Conservation (phyloP, 1,140 invertebrate species). For the Drosophila parvula region DNA sequence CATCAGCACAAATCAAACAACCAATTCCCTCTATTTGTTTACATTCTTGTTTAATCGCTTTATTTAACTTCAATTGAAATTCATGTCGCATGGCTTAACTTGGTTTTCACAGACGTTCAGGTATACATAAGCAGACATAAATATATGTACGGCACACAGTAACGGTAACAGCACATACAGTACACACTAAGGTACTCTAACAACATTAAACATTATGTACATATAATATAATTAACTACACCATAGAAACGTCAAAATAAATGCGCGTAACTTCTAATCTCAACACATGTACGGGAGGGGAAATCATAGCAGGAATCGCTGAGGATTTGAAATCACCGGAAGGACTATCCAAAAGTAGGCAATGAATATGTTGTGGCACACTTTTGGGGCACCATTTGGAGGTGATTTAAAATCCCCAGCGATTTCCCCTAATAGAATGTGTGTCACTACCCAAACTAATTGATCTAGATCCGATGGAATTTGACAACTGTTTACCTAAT, state of each 20-base stretch:
- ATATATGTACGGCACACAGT: constrained; percentile 57
- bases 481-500: constrained; percentile 29
- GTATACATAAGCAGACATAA: constrained; percentile 56
- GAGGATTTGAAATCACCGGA: neutral
- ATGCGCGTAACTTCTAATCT: constrained; percentile 66
- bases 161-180: constrained; percentile 27
- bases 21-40: no score
- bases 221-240: constrained; percentile 52
- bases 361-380: neutral
- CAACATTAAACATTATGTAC: constrained; percentile 61
- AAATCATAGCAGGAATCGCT: neutral
- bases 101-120: constrained; percentile 76
- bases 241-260: constrained; percentile 64
- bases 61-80: constrained; percentile 66
- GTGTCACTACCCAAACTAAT: constrained; percentile 46
- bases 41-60: constrained; percentile 38
- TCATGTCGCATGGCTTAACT: constrained; percentile 54
- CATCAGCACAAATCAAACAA: neutral
- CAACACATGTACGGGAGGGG: neutral
- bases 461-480: constrained; percentile 39
- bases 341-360: neutral
- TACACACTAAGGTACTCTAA: constrained; percentile 42
- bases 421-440: neutral
- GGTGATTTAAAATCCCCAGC: neutral
- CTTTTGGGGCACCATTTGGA: neutral